A percentile compares a stretch with the other conserved stretches of the same genome.
Evolutionary conservation across 2,113 vertebrate genomes (phyloP).

Genomic region (Nesoenas mayeri): DNA sequence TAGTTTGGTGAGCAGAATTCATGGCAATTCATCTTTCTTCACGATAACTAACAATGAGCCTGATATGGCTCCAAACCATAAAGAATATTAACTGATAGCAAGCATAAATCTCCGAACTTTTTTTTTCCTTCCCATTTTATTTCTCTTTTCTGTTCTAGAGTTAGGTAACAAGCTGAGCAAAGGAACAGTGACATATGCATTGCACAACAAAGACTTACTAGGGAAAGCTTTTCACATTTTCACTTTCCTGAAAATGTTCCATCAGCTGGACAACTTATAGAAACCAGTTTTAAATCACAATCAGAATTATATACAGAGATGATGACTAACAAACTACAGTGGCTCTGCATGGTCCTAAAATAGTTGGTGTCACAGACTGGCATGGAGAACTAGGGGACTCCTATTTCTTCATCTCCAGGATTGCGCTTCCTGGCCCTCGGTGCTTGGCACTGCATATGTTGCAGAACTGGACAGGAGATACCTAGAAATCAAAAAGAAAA

Average conservation of each 20-base stretch:
- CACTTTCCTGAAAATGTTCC: neutral
- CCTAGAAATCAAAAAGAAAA: constrained; percentile 69
- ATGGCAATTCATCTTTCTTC: neutral
- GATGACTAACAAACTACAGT: neutral
- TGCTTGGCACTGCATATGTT: constrained; percentile 97
- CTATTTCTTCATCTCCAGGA: constrained; percentile 87
- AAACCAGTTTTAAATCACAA: neutral
- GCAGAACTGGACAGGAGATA: constrained; percentile 87
- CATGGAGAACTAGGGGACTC: neutral
- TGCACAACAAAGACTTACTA: neutral
- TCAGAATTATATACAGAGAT: constrained; percentile 8
- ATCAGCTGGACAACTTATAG: neutral
- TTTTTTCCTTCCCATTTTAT: neutral
- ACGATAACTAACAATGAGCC: neutral
- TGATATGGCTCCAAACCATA: neutral
- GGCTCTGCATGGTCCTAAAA: neutral
- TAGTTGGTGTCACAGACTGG: neutral
- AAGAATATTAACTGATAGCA: neutral
- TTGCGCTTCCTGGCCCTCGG: constrained; percentile 87
- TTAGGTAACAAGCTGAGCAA: neutral
- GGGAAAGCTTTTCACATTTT: neutral
- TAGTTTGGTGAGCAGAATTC: neutral
- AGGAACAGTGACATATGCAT: neutral
- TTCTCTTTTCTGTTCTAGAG: neutral
- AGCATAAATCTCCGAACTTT: neutral